Percentiles rank a stretch among this genome's conserved stretches.
Evolutionary conservation across 1,140 invertebrate species (phyloP).

Genomic region (Dendrolimus punctatus): DNA sequence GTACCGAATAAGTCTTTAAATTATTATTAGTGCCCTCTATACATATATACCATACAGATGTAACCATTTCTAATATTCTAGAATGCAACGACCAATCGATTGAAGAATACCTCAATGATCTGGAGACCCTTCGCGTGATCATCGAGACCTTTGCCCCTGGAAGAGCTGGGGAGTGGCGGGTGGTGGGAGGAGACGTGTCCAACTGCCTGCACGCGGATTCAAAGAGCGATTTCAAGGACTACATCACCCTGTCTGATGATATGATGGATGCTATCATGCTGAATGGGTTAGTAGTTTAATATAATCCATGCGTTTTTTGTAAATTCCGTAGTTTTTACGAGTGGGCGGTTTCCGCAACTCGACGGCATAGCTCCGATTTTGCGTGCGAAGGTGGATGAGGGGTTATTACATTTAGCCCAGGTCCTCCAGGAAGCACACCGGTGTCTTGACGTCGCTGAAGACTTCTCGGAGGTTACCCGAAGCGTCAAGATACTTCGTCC

Average conservation of each 20-base stretch:
- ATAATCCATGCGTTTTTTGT: not conserved
- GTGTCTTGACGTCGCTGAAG: no score
- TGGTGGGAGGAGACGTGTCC: slow-evolving; percentile 67
- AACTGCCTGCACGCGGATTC: slow-evolving; percentile 57
- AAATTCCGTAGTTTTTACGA: no score
- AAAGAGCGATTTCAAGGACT: slow-evolving; percentile 72
- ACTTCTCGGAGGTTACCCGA: no score
- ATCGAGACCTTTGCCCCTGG: slow-evolving; percentile 71
- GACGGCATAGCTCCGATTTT: no score
- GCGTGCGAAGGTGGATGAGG: no score
- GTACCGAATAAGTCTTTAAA: no score
- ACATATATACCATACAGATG: slow-evolving; percentile 3
- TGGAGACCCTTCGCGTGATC: slow-evolving; percentile 73
- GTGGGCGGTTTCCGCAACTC: no score
- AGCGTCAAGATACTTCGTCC: no score
- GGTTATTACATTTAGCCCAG: no score
- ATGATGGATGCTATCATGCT: slow-evolving; percentile 74
- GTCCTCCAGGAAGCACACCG: no score
- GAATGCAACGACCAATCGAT: slow-evolving; percentile 69
- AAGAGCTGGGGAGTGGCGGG: slow-evolving; percentile 48
- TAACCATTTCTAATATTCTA: slow-evolving; percentile 18
- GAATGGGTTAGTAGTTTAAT: slow-evolving; percentile 72
- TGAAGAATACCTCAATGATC: slow-evolving; percentile 69
- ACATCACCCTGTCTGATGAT: slow-evolving; percentile 67
- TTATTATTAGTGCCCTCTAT: no score